phyloP scores from a whole-genome alignment of 1,140 invertebrate species.

The Saccostrea cuccullata region DNA sequence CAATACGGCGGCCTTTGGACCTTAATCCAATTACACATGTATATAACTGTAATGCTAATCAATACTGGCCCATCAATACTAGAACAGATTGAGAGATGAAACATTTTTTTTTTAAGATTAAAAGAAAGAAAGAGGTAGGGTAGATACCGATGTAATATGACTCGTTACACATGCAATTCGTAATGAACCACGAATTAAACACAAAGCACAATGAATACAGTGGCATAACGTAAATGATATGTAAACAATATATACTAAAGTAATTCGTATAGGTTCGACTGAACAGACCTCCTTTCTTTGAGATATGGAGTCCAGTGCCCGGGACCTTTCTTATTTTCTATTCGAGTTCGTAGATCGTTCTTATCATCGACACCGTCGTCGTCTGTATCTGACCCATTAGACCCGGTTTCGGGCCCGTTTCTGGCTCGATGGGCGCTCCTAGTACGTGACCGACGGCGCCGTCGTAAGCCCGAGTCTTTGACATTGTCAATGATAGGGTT shows the following conservation, averaged over 20 bases:
- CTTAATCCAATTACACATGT: neutral
- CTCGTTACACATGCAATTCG: neutral
- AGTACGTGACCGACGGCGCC: neutral
- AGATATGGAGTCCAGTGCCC: conserved; percentile 26
- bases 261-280: neutral
- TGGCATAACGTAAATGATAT: neutral
- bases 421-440: neutral
- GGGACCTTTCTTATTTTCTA: conserved; percentile 20
- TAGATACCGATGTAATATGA: neutral
- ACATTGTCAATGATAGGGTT: conserved; percentile 27
- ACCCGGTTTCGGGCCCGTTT: neutral
- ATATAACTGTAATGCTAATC: neutral
- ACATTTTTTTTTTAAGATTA: neutral
- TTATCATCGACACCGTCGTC: neutral
- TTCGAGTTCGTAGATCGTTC: neutral
- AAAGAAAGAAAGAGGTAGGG: neutral
- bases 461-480: neutral
- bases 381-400: neutral
- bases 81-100: neutral
- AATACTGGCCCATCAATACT: neutral
- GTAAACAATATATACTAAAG: too few relatives aligned
- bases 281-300: neutral
- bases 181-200: neutral
- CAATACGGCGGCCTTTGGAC: neutral
- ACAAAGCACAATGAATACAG: neutral